Base-by-base conservation (phyloP, 2,888 invertebrate genomes). In the Norana najaformis region DNA sequence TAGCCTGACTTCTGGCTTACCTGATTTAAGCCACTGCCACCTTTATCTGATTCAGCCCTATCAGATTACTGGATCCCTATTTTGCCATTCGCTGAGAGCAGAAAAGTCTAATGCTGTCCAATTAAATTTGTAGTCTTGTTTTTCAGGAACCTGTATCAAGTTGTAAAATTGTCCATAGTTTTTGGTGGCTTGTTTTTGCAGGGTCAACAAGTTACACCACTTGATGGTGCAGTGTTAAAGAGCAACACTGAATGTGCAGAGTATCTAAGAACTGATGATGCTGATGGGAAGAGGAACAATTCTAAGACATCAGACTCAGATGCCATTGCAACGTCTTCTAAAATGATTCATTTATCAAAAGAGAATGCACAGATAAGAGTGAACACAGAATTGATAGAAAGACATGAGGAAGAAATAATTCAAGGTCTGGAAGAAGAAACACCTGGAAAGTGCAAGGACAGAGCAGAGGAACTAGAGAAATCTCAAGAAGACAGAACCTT, bases 181-280 rank as follows among this genome's bases (percentile, higher is more conserved):
- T 69, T 13, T 69, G 69, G 69, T 69, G n/a, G 11, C 53, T n/a
- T 88, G 13, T 37, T 36, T 88, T 88, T 39, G n/a, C 89, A 91
- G 89, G 41, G 69, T 36, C 88, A 85, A 38, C 47, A 39, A 11
- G 35, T 89, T 53, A 83, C 38, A n/a, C 90, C 90, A 18, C 89
- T 89, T 88, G 90, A 89, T 53, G 89, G 90, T 37, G 90, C 90
- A 35, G 36, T 90, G 47, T 47, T 89, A 35, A 85, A 89, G 69
- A 88, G 89, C 41, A 89, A 90, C 83, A 69, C 39, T 16, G 90
- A 89, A 2, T 85, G 85, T 89, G 90, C 90, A 35, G 85, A 90
- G 34, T 88, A 88, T 47, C 88, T 90, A 39, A 89, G 39, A 30
- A 0, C 34, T 0, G 3, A 41, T 37, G 39, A 38, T 23, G n/a